Conservation (phyloP, 2,113 vertebrate genomes). For the Paradoxurus hermaphroditus region DNA sequence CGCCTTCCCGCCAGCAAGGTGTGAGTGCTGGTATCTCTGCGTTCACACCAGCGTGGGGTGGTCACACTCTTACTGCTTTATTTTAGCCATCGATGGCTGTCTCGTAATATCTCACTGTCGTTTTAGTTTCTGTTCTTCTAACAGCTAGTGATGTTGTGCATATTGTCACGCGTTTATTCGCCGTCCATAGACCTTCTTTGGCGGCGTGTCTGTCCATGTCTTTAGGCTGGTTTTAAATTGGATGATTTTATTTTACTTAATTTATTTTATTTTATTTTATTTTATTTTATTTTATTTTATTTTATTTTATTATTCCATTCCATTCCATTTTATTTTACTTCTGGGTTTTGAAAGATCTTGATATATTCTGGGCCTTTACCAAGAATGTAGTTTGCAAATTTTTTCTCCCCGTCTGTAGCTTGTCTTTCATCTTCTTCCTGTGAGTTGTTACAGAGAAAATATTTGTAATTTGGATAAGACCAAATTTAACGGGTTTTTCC, state of each 20-base stretch:
- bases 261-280: not conserved
- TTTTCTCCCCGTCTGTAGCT: no score
- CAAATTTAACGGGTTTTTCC: no score
- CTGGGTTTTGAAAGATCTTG: not conserved
- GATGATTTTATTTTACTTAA: not conserved
- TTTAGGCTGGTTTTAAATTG: not conserved
- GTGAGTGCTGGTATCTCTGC: rapidly evolving
- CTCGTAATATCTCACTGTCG: not conserved
- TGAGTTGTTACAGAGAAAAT: no score
- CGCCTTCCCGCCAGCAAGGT: not conserved
- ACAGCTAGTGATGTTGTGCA: not conserved
- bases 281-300: no score
- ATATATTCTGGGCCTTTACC: not conserved
- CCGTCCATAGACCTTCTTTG: not conserved
- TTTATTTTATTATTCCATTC: not conserved
- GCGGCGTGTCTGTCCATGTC: not conserved
- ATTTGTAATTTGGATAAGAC: no score
- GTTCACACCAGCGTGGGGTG: not conserved
- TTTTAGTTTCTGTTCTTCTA: not conserved
- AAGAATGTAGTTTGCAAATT: no score
- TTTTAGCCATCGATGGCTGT: not conserved
- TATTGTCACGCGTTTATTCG: not conserved
- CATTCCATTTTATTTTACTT: not conserved
- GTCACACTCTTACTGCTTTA: not conserved
- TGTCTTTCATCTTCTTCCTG: no score